Evolutionary conservation across 1,140 invertebrate genomes (phyloP), one percentile per base, ranked within the genome.

Genomic region (Diorhabda carinulata): DNA sequence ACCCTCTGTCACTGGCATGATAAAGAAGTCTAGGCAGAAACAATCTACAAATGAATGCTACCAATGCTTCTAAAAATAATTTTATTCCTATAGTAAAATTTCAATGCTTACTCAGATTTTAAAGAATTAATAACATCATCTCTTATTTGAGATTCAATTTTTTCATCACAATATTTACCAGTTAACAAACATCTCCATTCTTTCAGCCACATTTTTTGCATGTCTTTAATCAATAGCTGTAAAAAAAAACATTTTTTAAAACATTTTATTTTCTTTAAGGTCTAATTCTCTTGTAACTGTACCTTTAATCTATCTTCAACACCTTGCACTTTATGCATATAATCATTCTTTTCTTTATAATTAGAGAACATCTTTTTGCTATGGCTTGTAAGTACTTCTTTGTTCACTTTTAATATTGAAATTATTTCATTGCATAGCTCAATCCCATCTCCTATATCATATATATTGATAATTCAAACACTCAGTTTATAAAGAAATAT

Each of bases 161-260:
- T 43, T 42, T 62, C 43, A 69, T 76, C 68, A n/a, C 68, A 7
- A 68, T 69, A 75, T 74, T 77, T 79, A 47, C 79, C 78, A 43
- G 75, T 71, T 10, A 79, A 72, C 58, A 80, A 71, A 71, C 78
- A 79, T 66, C 73, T 72, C 77, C 76, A 79, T 45, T 71, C 69
- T 65, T 68, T 62, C 40, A 80, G 68, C 78, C 78, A 79, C n/a
- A 72, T 61, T 6, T 73, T 59, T 70, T 76, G 72, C 25, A 76
- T 71, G n/a, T 76, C 70, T 63, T 74, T 71, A 25, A 78, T 58
- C n/a, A 77, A 41, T 58, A 68, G 67, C 76, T 79, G 58, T 41
- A 76, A 73, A 64, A 59, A 72, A 73, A 56, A 9, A 70, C 40
- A 59, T 43, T 57, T n/a, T 41, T 25, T 57, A 57, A 10, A 10